Base-by-base conservation (phyloP, 1,140 invertebrate genomes). In the Linepithema humile region DNA sequence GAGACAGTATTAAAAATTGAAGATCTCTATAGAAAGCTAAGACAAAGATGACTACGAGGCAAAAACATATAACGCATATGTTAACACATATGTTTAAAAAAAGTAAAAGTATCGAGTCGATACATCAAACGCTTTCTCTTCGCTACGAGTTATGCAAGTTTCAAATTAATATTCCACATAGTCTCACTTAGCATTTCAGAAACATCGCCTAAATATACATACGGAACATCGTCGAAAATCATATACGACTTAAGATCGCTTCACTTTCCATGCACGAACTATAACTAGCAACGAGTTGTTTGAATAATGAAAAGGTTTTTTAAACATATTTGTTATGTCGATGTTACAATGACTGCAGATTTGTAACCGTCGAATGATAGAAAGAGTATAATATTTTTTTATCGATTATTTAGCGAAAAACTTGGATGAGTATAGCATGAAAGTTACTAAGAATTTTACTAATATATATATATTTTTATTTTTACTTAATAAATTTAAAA, bases 101-200 rank as follows among this genome's bases (percentile, higher is more conserved):
- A 87, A 83, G 84, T 75, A 87, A 87, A 69, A 59, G 55, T 43
- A 15, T 70, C n/a, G 73, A 60, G 78, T 6, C 60, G 48, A 43
- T 15, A 82, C 50, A 72, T 50, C 38, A 32, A 85, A 75, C 40
- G 29, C 32, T 84, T 50, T n/a, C 40, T 45, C 38, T 48, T n/a
- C 26, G 32, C 59, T 35, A 75, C n/a, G 20, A 75, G 15, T 75
- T 64, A 20, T 2, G 29, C 29, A 69, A 78, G 53, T 55, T 53
- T 5, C 45, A 67, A 67, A 67, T 78, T 67, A 35, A 43, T 78
- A 78, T 69, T 57, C 32, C 17, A 53, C 17, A 35, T 48, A 45
- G 35, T 78, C n/a, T n/a, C 35, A 20, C 23, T 78, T 40, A 55
- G 23, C 23, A 64, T 43, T 4, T 69, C 64, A 10, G n/a, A 38